Base-by-base conservation (phyloP, 2,113 vertebrate species). In the Geococcyx californianus region DNA sequence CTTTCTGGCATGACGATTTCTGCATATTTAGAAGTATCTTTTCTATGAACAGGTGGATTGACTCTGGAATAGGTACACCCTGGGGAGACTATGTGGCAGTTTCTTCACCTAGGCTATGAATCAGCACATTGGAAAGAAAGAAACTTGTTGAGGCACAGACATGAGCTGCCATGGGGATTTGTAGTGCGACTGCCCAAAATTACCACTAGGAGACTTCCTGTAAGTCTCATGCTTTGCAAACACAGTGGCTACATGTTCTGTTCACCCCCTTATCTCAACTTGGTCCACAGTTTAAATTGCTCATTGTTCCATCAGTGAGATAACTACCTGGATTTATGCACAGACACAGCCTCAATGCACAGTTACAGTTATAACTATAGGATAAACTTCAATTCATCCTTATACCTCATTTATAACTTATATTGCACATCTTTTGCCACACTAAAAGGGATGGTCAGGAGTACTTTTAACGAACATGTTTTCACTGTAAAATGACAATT, bases 341-440 rank as follows among this genome's bases (percentile, higher is more conserved):
- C 9, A 49, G 13, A 13, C 38, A 67, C 5, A 67, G 3, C 5
- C 6, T 0, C 0, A 5, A 33, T 33, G 58, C 33, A 31, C 3
- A 29, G 13, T 8, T 38, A 40, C 20, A 47, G 6, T n/a, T 77
- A 31, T 21, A 49, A 28, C 19, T 69, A 11, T 6, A 77, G 18
- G 16, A 60, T 3, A 68, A 59, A 54, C 6, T 18, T 59, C 29
- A 64, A 77, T 42, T 84, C 13, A 34, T 63, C 38, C 38, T 67
- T 52, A 20, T 36, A 33, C 54, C 10, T 7, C 23, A 47, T 49
- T 67, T 79, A 28, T 40, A 63, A 36, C 3, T 68, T 75, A 42
- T 2, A 5, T 33, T 73, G 16, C 38, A 23, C 19, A 59, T 28
- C 13, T 72, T 11, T 86, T 94, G 33, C 16, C 11, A 56, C 20